Conservation (phyloP, 92 coral and sea anemone species). For the Nematostella vectensis region DNA sequence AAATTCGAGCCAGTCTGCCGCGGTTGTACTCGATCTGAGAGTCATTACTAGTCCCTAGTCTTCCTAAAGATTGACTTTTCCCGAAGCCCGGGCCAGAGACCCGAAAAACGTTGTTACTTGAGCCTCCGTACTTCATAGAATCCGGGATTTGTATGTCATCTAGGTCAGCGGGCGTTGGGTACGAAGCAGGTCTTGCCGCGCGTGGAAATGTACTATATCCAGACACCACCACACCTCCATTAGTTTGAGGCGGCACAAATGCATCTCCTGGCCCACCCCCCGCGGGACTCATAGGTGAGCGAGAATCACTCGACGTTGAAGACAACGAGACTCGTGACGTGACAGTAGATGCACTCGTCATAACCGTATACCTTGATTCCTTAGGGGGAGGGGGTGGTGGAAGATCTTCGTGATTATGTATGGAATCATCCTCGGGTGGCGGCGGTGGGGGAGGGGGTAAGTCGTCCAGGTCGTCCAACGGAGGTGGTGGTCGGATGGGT, state of each 20-base stretch:
- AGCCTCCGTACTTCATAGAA: constrained; percentile 46
- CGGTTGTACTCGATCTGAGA: constrained; percentile 47
- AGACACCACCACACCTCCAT: constrained; percentile 33
- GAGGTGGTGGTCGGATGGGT: constrained; percentile 50
- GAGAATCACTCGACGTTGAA: constrained; percentile 21
- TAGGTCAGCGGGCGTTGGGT: constrained; percentile 52
- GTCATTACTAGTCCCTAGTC: constrained; percentile 40
- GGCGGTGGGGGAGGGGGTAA: constrained; percentile 88
- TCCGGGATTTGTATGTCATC: constrained; percentile 33
- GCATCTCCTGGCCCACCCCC: constrained; percentile 21
- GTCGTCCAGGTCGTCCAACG: constrained; percentile 51
- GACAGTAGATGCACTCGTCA: constrained; percentile 25
- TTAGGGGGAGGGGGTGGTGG: constrained; percentile 36
- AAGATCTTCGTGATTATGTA: constrained; percentile 41
- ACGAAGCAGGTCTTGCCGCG: constrained; percentile 53
- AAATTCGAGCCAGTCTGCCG: constrained; percentile 53
- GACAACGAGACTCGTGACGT: constrained; percentile 35
- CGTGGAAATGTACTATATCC: constrained; percentile 75
- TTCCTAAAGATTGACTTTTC: constrained; percentile 51
- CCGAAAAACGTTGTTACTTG: constrained; percentile 49
- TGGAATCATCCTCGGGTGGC: constrained; percentile 59
- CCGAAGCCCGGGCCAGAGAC: constrained; percentile 36
- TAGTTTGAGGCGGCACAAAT: constrained; percentile 19
- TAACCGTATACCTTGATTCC: constrained; percentile 25
- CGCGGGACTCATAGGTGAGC: constrained; percentile 20